These are phyloP conservation scores for Arge pagana DNA, from an alignment of 2,888 invertebrate genomes.

Conservation along the genomic window DNA sequence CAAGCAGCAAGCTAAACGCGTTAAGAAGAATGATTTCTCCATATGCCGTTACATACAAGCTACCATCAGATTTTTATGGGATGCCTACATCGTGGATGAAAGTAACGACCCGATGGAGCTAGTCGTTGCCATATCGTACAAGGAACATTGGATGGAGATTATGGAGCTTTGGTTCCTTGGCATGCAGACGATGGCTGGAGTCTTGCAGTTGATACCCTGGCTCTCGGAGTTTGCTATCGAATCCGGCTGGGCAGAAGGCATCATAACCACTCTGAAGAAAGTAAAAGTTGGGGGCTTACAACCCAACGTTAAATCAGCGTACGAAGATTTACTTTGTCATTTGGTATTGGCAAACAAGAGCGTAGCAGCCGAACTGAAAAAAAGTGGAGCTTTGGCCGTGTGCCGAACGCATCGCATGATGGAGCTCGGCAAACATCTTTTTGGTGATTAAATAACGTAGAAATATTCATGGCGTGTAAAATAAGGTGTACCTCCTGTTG, in stretches of 20 bases:
- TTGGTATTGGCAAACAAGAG: conserved; percentile 79
- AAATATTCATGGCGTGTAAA: conserved; percentile 15
- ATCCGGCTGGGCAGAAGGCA: conserved; percentile 92
- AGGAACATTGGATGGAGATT: conserved; percentile 86
- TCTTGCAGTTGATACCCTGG: conserved; percentile 83
- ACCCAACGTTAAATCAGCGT: conserved; percentile 85
- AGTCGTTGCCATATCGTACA: conserved; percentile 84
- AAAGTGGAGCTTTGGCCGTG: conserved; percentile 79
- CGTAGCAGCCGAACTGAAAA: conserved; percentile 77
- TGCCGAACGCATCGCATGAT: conserved; percentile 87
- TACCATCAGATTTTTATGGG: conserved; percentile 89
- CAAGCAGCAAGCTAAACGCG: conserved; percentile 80
- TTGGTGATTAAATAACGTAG: conserved; percentile 87
- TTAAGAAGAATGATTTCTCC: conserved; percentile 86
- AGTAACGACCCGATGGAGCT: conserved; percentile 81
- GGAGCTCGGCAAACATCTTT: conserved; percentile 86
- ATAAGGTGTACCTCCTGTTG: conserved; percentile 21
- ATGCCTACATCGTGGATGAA: conserved; percentile 89
- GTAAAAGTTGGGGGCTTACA: conserved; percentile 82
- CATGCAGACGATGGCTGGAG: conserved; percentile 88
- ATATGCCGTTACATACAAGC: conserved; percentile 88
- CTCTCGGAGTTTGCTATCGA: conserved; percentile 89
- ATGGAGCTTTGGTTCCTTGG: conserved; percentile 92
- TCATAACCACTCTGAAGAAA: conserved; percentile 78
- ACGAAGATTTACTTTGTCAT: conserved; percentile 86